A percentile compares a stretch with the other conserved stretches of the same genome.
Evolutionary conservation across 2,797 vertebrate genomes (phyloP).

Genomic region (Rhinichthys osculus): DNA sequence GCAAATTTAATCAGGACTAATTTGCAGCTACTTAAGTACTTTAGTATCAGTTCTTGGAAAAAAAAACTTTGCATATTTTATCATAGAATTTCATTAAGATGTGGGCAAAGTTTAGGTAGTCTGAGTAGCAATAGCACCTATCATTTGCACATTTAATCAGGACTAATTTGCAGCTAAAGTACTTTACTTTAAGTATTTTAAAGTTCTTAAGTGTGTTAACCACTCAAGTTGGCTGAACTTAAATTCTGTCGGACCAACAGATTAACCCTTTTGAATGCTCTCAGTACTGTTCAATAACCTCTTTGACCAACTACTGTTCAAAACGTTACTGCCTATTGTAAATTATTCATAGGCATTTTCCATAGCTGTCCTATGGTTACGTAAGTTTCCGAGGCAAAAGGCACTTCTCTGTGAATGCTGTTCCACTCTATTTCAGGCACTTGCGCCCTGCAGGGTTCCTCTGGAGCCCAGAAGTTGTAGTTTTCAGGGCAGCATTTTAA

Average conservation of each 20-base stretch:
- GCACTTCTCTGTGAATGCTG: not conserved
- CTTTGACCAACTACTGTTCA: not conserved
- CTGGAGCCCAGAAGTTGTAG: not conserved
- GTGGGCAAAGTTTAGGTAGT: not conserved
- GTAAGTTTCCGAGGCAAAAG: conserved; percentile 36
- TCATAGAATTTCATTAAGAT: not conserved
- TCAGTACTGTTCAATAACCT: not conserved
- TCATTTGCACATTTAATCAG: conserved; percentile 6
- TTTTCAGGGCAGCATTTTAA: not conserved
- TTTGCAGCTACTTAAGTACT: not conserved
- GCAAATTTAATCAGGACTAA: conserved; percentile 3
- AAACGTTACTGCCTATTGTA: not conserved
- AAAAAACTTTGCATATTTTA: not conserved
- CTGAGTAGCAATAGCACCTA: not conserved
- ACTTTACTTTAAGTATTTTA: not conserved
- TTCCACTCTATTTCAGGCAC: conserved; percentile 9
- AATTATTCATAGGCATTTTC: conserved; percentile 46
- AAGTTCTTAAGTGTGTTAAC: not conserved
- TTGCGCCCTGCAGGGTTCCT: not conserved
- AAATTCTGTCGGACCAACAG: not conserved
- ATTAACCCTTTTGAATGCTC: not conserved
- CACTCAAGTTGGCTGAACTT: not conserved
- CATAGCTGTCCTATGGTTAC: conserved; percentile 9
- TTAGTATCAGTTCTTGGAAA: not conserved
- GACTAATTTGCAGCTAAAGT: not conserved